These are phyloP conservation scores for Hydrolagus affinis DNA, from an alignment of 2,113 vertebrate species.

Conservation along the genomic window DNA sequence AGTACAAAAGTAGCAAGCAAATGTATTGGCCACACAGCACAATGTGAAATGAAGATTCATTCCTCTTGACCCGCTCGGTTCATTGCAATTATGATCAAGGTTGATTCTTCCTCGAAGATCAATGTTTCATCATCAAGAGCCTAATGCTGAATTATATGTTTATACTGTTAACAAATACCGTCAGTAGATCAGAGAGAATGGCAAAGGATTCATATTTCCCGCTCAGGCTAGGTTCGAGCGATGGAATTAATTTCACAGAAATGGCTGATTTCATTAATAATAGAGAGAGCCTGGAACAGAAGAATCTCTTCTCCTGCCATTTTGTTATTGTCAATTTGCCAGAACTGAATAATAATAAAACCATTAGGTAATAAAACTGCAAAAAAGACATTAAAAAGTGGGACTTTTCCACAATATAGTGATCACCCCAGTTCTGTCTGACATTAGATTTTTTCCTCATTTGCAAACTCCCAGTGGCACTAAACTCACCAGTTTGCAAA, in stretches of 20 bases:
- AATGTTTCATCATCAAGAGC: neutral
- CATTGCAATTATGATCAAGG: neutral
- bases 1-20: neutral
- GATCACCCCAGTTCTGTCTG: constrained; percentile 5
- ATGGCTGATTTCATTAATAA: neutral
- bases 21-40: neutral
- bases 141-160: neutral
- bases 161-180: neutral
- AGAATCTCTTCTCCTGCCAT: neutral
- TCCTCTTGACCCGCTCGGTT: too few relatives aligned
- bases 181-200: neutral
- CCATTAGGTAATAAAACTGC: constrained; percentile 20
- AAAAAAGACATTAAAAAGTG: constrained; percentile 8
- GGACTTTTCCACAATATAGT: neutral
- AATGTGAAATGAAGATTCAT: neutral
- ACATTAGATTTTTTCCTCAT: constrained; percentile 41
- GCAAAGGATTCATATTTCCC: neutral
- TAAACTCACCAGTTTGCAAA: constrained; percentile 49
- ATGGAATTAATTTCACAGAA: neutral
- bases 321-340: constrained; percentile 10
- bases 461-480: constrained; percentile 49
- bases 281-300: neutral
- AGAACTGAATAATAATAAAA: constrained; percentile 15
- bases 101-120: neutral
- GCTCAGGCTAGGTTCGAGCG: neutral